Base-by-base conservation (phyloP, 1,140 invertebrate species). In the Zaprionus taronus region DNA sequence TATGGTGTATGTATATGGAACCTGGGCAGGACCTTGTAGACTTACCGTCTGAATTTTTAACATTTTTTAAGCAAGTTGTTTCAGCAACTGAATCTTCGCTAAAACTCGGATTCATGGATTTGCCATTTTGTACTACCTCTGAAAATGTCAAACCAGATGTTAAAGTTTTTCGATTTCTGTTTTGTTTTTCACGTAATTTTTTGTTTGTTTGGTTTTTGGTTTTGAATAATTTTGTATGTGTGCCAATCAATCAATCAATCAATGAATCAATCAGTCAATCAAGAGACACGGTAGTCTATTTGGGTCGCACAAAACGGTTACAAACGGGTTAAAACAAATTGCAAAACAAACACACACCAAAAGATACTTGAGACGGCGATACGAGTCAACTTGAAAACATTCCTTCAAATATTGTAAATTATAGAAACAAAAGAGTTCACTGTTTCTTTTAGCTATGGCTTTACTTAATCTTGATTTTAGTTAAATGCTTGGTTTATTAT, bases 11-110 rank as follows among this genome's bases (percentile, higher is more conserved):
- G 14, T 65, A 55, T 62, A 44, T 72, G 75, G 81, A 72, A 76
- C 72, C 85, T 84, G 78, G 80, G 76, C 67, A 78, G 80, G 83
- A 87, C 83, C 85, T 90, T 90, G 70, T 90, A 90, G 85, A 95
- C 96, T 95, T 95, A 97, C 96, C 96, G 93, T 97, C 96, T 74
- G 96, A 96, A 94, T 96, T 97, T 94, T 95, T 96, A 94, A 96
- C 96, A 94, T 95, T 96, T 94, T 97, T 97, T 91, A 95, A 95
- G 91, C 96, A 94, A 81, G 95, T 95, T 73, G 95, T 96, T 92
- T 97, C 96, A 80, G 95, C 95, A 81, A 96, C 95, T 72, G 95
- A 96, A 93, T 97, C 96, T 93, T 96, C 96, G 92, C 95, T 96
- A 93, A 95, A 95, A 93, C 95, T 96, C 68, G 95, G 94, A 93